Percentiles rank a stretch among this genome's conserved stretches.
These are phyloP conservation scores for Drosophila virilis DNA, from an alignment of 1,140 invertebrate species.

Conservation along the genomic window DNA sequence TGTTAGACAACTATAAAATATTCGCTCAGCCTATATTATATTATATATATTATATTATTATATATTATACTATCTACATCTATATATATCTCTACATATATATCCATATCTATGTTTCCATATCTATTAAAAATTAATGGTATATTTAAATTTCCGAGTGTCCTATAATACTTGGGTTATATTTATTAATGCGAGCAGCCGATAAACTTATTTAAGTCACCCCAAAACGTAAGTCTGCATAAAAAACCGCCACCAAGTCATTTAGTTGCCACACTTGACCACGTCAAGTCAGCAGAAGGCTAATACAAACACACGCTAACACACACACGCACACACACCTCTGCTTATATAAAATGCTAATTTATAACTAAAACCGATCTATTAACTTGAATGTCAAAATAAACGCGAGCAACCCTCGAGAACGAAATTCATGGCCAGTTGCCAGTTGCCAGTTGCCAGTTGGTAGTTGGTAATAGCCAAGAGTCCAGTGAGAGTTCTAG, in stretches of 20 bases:
- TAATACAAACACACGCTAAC: conserved; percentile 29
- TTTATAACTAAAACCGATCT: conserved; percentile 82
- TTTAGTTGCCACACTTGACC: conserved; percentile 39
- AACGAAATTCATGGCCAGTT: conserved; percentile 36
- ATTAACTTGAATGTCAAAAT: conserved; percentile 83
- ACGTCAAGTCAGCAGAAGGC: conserved; percentile 25
- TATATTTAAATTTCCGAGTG: not conserved
- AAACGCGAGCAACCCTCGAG: conserved; percentile 63
- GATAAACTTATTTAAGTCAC: conserved; percentile 22
- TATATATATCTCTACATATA: not conserved
- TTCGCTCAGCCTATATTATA: too few species aligned
- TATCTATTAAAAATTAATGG: not conserved
- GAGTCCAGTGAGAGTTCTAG: conserved; percentile 32
- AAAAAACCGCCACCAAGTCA: conserved; percentile 30
- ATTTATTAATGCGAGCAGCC: conserved; percentile 5
- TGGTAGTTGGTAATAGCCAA: conserved; percentile 21
- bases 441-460: conserved; percentile 31
- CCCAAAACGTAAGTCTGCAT: conserved; percentile 11
- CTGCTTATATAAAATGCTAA: conserved; percentile 76
- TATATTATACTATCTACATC: not conserved
- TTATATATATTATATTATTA: too few species aligned
- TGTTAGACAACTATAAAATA: too few species aligned
- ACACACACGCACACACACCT: conserved; percentile 40
- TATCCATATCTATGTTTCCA: not conserved
- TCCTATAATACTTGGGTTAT: not conserved